phyloP scores from a whole-genome alignment of 2,888 invertebrate genomes.

The Diadromus collaris region DNA sequence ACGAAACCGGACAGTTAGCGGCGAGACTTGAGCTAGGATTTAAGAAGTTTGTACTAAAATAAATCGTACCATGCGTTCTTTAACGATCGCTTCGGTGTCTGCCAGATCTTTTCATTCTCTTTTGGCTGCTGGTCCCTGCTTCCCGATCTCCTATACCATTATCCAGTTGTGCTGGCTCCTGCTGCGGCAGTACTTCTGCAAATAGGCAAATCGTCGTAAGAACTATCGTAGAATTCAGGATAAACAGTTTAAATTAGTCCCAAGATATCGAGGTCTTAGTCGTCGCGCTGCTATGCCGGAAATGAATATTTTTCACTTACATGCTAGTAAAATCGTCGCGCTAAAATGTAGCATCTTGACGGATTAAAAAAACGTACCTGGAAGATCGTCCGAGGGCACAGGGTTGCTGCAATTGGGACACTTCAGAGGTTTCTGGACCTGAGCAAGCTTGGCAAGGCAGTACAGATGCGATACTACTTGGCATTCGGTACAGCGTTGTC shows the following conservation, averaged over 20 bases:
- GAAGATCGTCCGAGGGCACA: slow-evolving; percentile 51
- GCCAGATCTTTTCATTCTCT: slow-evolving; percentile 32
- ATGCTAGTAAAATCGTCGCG: too few relatives aligned
- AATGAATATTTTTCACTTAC: too few relatives aligned
- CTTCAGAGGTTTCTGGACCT: slow-evolving; percentile 56
- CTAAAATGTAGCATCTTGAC: not conserved
- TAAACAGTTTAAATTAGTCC: not conserved
- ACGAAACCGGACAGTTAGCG: slow-evolving; percentile 59
- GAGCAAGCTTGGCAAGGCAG: slow-evolving; percentile 67
- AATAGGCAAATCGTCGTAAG: not conserved
- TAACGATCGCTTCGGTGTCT: not conserved
- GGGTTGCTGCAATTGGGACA: slow-evolving; percentile 67
- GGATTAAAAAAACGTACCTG: slow-evolving; percentile 45
- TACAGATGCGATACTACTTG: slow-evolving; percentile 64
- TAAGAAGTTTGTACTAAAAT: slow-evolving; percentile 25
- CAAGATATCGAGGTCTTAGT: not conserved
- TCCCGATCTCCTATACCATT: not conserved
- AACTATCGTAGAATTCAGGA: not conserved
- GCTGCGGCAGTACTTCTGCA: not conserved
- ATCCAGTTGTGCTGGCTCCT: not conserved
- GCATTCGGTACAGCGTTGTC: slow-evolving; percentile 66
- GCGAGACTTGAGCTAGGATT: slow-evolving; percentile 25
- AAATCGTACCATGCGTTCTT: slow-evolving; percentile 14
- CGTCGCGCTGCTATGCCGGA: too few relatives aligned
- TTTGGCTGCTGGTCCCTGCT: not conserved